Evolutionary conservation across 2,888 invertebrate genomes (phyloP), one percentile per base, ranked within the genome.

Genomic region (Caenorhabditis sinica): DNA sequence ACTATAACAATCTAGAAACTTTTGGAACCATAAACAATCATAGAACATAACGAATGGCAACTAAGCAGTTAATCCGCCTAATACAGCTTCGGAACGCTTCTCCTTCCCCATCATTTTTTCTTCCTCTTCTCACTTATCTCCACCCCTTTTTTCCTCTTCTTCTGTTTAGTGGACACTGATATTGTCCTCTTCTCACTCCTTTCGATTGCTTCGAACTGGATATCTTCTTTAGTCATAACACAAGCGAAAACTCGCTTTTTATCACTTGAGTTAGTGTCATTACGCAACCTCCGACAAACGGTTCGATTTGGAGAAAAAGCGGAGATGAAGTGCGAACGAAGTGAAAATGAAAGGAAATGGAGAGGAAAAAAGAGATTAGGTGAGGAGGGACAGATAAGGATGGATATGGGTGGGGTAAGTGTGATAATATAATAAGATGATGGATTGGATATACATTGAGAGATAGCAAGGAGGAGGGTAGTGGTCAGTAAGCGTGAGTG

Each of bases 171-270:
- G 61, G 60, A 49, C 72, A 61, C 56, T 45, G 25, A 65, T 65
- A 25, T 73, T n/a, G n/a, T n/a, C n/a, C n/a, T n/a, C n/a, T n/a
- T n/a, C 25, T 23, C 58, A 20, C 33, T 30, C 66, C 56, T 56
- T 68, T 75, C 66, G 23, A 56, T 36, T 56, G n/a, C 28, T 45
- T 51, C 69, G 36, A 63, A 77, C 77, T 63, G 77, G 77, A 69
- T 77, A 60, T 63, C 49, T 51, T 33, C 30, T 23, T 28, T 60
- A 43, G 66, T 36, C 76, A 69, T 76, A 56, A 76, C 75, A 76
- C 68, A 23, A 51, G 36, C 25, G 56, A 56, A 20, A 76, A 76
- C 75, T 68, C 66, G 75, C 75, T 76, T 76, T 66, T 76, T 76
- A 60, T 76, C 76, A 58, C 58, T 60, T 61, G 69, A 69, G 76